Conservation (phyloP, 2,113 vertebrate species). For the Actenoides hombroni region DNA sequence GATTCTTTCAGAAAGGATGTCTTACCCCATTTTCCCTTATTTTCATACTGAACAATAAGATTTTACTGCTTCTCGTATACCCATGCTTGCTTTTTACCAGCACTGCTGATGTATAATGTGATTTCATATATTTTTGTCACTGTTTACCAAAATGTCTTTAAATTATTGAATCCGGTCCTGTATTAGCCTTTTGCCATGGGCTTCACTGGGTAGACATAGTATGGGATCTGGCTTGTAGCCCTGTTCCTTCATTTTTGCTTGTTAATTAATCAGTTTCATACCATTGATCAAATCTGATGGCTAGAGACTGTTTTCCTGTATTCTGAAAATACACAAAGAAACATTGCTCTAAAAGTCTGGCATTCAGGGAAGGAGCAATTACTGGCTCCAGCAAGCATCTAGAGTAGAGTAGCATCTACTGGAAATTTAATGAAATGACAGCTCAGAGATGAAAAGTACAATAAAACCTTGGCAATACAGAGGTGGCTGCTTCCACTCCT, state of each 20-base stretch:
- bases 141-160: neutral
- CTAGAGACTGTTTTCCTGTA: neutral
- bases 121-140: neutral
- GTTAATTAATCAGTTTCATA: neutral
- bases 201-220: neutral
- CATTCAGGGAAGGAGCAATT: neutral
- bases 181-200: neutral
- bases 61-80: neutral
- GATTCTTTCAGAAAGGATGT: neutral
- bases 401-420: constrained; percentile 20
- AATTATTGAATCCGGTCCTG: neutral
- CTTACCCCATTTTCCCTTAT: neutral
- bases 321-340: neutral
- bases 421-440: constrained; percentile 15
- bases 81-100: neutral
- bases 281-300: neutral
- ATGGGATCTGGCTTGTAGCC: fast-evolving
- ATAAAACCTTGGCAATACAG: neutral
- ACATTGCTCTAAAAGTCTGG: neutral
- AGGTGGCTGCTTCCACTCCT: neutral
- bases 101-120: neutral
- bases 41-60: neutral
- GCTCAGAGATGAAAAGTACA: neutral
- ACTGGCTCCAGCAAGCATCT: neutral
- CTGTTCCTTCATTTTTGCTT: neutral